A percentile compares a stretch with the other conserved stretches of the same genome.
Evolutionary conservation across 2,113 vertebrate species (phyloP).

Genomic region (Danionella cerebrum): DNA sequence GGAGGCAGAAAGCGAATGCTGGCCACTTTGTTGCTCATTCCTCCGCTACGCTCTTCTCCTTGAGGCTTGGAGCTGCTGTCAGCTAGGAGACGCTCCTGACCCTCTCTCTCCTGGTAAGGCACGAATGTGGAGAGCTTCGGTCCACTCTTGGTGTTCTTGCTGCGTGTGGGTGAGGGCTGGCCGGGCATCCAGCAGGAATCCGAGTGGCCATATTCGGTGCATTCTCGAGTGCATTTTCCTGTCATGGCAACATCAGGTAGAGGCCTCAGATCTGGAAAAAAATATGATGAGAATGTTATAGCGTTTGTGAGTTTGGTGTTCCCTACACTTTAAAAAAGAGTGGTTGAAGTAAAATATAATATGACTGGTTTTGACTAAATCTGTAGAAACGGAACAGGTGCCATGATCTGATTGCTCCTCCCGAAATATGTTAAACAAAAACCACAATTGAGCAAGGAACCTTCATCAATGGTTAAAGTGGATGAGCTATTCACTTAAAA

Average conservation of each 20-base stretch:
- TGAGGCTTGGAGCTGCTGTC: slow-evolving; percentile 86
- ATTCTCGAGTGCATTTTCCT: slow-evolving; percentile 92
- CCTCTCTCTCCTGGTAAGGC: slow-evolving; percentile 98
- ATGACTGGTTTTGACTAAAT: no score
- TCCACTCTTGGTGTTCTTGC: slow-evolving; percentile 76
- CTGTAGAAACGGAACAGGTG: no score
- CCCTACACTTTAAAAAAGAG: no score
- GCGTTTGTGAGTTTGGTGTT: background rate
- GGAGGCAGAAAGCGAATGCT: slow-evolving; percentile 94
- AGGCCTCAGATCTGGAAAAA: slow-evolving; percentile 80
- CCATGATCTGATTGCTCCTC: no score
- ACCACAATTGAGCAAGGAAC: no score
- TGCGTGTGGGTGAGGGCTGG: slow-evolving; percentile 81
- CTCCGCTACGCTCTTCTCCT: slow-evolving; percentile 78
- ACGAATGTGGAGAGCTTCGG: slow-evolving; percentile 98
- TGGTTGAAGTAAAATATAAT: no score
- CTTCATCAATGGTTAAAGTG: no score
- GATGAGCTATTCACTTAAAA: no score
- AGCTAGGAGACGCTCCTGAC: slow-evolving; percentile 80
- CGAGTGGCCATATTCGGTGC: slow-evolving; percentile 94
- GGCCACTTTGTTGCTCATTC: slow-evolving; percentile 80
- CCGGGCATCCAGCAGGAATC: slow-evolving; percentile 99
- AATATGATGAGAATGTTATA: background rate
- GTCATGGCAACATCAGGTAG: slow-evolving; percentile 97
- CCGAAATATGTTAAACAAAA: no score